Conservation (phyloP, 2,113 vertebrate species). For the Cebus imitator region DNA sequence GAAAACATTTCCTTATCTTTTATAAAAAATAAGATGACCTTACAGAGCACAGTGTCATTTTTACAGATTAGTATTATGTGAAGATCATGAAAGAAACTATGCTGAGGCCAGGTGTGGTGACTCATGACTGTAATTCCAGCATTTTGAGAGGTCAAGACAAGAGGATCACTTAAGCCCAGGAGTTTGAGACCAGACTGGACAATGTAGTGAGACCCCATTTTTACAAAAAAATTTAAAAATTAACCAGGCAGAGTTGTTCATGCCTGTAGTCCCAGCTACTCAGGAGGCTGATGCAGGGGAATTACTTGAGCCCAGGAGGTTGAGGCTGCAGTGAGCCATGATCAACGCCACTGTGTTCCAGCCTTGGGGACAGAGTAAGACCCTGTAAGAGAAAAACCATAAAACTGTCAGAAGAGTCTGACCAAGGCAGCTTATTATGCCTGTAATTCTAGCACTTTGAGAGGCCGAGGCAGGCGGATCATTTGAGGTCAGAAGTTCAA, state of each 20-base stretch:
- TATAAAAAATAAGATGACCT: conserved; percentile 6
- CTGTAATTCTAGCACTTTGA: no score
- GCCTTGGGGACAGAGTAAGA: not conserved
- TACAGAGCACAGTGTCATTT: not conserved
- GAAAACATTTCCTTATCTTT: conserved; percentile 1
- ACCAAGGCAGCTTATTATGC: no score
- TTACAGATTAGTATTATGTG: not conserved
- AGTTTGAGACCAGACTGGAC: not conserved
- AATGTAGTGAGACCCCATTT: not conserved
- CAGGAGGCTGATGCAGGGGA: not conserved
- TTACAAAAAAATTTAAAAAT: not conserved
- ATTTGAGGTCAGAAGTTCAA: no score
- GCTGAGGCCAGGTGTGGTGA: not conserved
- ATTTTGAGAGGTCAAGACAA: not conserved
- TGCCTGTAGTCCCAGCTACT: not conserved
- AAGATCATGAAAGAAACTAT: no score
- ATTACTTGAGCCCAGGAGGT: not conserved
- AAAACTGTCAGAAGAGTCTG: not conserved
- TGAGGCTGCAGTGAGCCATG: not conserved
- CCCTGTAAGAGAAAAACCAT: not conserved
- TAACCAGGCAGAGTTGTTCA: not conserved
- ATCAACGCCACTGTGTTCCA: not conserved
- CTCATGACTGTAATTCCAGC: not conserved
- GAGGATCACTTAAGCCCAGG: not conserved
- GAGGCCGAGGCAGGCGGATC: no score